Conservation (phyloP, 2,797 vertebrate genomes). For the Brachymystax lenok region DNA sequence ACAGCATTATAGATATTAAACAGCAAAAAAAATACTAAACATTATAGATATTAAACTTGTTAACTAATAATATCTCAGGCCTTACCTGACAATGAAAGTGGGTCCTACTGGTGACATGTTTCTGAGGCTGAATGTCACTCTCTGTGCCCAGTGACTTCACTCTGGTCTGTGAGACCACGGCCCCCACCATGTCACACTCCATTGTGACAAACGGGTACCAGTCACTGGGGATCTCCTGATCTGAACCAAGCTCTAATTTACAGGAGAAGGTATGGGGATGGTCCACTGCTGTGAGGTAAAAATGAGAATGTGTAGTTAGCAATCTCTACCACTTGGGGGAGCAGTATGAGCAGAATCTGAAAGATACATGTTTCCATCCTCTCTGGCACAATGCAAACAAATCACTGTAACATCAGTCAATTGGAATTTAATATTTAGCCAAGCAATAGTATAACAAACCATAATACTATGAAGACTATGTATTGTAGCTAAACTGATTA, state of each 20-base stretch:
- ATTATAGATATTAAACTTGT: not conserved
- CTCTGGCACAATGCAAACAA: too few relatives aligned
- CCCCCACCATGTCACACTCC: conserved; percentile 85
- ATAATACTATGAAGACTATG: too few relatives aligned
- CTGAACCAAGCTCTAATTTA: conserved; percentile 94
- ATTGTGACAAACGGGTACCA: conserved; percentile 93
- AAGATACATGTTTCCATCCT: not conserved
- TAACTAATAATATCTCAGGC: not conserved
- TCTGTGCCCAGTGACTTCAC: conserved; percentile 87
- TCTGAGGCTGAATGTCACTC: conserved; percentile 93
- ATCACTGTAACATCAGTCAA: too few relatives aligned
- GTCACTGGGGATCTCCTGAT: conserved; percentile 92
- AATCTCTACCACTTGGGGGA: conserved; percentile 31
- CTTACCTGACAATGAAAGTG: conserved; percentile 91
- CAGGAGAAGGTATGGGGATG: conserved; percentile 94
- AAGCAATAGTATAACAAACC: too few relatives aligned
- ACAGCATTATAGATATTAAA: not conserved
- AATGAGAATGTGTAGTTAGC: conserved; percentile 32
- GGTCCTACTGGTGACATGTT: conserved; percentile 84
- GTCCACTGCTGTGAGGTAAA: conserved; percentile 79
- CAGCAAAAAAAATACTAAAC: not conserved
- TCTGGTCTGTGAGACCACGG: conserved; percentile 83
- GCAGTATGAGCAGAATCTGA: conserved; percentile 14
- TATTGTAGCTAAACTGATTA: too few relatives aligned
- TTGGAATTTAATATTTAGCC: too few relatives aligned